These are phyloP conservation scores for Camponotus vicinus DNA, from an alignment of 1,140 invertebrate species.

Conservation along the genomic window DNA sequence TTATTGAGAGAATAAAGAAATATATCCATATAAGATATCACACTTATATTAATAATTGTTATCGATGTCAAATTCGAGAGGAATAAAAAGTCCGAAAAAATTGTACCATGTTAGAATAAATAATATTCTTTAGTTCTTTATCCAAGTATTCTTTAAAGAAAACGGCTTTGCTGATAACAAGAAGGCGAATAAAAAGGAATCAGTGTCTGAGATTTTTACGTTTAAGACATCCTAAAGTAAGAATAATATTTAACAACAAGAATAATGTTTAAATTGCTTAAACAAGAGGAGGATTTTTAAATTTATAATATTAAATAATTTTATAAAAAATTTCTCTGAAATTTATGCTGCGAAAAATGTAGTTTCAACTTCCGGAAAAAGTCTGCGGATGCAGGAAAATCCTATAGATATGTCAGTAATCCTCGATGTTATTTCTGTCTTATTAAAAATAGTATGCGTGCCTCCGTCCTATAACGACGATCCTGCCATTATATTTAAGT, in stretches of 20 bases:
- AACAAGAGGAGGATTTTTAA: not conserved
- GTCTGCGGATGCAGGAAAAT: not conserved
- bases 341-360: conserved; percentile 10
- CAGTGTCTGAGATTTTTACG: not conserved
- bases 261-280: not conserved
- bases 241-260: not conserved
- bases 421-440: conserved; percentile 25
- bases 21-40: not conserved
- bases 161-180: not conserved
- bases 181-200: not conserved
- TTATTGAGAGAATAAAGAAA: conserved; percentile 65
- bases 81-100: conserved; percentile 47
- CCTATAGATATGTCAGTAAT: not conserved
- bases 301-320: not conserved
- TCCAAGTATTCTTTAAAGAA: not conserved
- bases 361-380: not conserved
- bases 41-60: conserved; percentile 7
- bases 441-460: conserved; percentile 34
- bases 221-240: not conserved
- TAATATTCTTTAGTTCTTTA: too few relatives aligned
- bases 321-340: not conserved
- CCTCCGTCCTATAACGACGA: not conserved
- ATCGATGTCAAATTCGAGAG: conserved; percentile 11
- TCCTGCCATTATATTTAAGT: not conserved
- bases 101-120: conserved; percentile 14